These are phyloP conservation scores for Myotis lucifugus DNA, from an alignment of 2,113 vertebrate genomes.

Conservation along the genomic window DNA sequence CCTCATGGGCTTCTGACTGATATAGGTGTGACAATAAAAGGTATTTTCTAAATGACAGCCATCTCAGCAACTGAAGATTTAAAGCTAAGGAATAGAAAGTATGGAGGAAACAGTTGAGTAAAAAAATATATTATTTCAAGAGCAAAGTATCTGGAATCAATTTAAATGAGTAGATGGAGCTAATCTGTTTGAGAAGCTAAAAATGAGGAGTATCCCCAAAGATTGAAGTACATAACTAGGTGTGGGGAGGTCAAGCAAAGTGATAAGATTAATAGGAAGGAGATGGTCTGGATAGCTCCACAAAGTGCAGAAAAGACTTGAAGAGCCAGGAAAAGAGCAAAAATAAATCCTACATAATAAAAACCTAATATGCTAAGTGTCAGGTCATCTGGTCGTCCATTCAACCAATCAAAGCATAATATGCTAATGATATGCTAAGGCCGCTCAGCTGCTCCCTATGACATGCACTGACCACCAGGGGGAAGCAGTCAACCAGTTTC, in stretches of 20 bases:
- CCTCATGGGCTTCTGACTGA: background rate
- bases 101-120: background rate
- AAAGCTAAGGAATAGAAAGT: background rate
- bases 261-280: background rate
- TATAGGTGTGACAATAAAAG: background rate
- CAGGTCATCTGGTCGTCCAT: no score
- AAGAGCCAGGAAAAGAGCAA: background rate
- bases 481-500: no score
- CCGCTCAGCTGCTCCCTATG: no score
- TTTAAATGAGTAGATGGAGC: background rate
- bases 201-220: background rate
- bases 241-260: background rate
- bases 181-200: background rate
- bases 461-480: no score
- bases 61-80: background rate
- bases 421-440: no score
- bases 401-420: no score
- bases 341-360: background rate
- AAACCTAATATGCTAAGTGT: no score
- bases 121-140: background rate
- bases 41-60: background rate
- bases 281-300: background rate
- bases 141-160: background rate
- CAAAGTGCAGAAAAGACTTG: background rate
- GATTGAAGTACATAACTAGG: background rate